A percentile compares a stretch with the other conserved stretches of the same genome.
These are phyloP conservation scores for Muscidifurax raptorellus DNA, from an alignment of 1,140 invertebrate species.

Conservation along the genomic window DNA sequence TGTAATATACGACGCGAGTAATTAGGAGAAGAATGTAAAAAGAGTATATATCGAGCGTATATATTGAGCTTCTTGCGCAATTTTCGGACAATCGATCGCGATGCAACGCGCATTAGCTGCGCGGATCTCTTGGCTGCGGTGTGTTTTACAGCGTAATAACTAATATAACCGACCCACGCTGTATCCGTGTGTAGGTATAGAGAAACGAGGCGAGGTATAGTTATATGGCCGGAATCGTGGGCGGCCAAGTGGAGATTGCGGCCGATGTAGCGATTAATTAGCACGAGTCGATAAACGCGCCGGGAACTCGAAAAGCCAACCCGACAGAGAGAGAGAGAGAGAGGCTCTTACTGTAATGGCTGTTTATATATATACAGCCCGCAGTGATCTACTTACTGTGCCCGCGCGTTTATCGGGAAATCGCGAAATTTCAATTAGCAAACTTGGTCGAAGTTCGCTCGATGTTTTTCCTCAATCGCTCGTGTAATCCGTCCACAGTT, in stretches of 20 bases:
- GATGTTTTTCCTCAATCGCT: neutral
- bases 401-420: neutral
- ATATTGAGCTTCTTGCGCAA: constrained; percentile 45
- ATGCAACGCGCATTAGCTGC: neutral
- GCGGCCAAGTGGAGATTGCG: constrained; percentile 42
- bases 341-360: constrained; percentile 22
- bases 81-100: constrained; percentile 28
- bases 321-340: neutral
- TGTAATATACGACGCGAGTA: neutral
- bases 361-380: neutral
- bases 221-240: neutral
- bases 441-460: neutral
- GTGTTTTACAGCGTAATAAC: constrained; percentile 36
- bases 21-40: neutral
- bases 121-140: neutral
- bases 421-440: neutral
- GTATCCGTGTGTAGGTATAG: neutral
- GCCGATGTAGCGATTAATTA: constrained; percentile 53
- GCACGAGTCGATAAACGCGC: constrained; percentile 46
- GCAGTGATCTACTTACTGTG: neutral
- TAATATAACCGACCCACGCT: constrained; percentile 26
- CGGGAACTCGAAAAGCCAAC: constrained; percentile 42
- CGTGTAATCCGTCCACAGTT: too few species aligned
- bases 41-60: neutral
- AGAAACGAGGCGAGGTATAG: constrained; percentile 28